Percentiles rank a stretch among this genome's conserved stretches.
phyloP scores from a whole-genome alignment of 2,888 invertebrate genomes.

The Marasmarcha lunaedactyla region DNA sequence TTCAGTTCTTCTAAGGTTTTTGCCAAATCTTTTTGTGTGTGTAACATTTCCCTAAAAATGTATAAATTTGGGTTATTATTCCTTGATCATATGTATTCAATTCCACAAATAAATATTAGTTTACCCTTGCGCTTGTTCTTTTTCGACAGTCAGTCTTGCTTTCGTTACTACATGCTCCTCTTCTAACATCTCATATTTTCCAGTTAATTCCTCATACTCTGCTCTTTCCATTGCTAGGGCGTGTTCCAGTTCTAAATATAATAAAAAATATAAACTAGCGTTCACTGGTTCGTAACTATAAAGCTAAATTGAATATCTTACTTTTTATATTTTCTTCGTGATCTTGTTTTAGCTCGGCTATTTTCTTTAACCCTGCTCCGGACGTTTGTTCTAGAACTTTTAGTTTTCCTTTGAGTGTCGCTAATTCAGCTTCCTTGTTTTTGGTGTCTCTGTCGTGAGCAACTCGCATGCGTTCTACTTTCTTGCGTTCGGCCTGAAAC shows the following conservation, averaged over 20 bases:
- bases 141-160: constrained; percentile 84
- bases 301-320: too few relatives aligned
- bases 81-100: too few relatives aligned
- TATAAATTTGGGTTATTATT: too few relatives aligned
- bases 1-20: constrained; percentile 74
- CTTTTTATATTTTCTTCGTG: constrained; percentile 76
- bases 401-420: constrained; percentile 80
- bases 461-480: constrained; percentile 74
- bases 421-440: constrained; percentile 82
- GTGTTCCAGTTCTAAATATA: constrained; percentile 73
- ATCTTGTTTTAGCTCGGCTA: constrained; percentile 76
- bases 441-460: constrained; percentile 81
- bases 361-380: constrained; percentile 72
- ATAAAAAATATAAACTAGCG: constrained; percentile 1
- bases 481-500: constrained; percentile 73
- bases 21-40: constrained; percentile 73
- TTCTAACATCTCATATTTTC: constrained; percentile 85
- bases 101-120: not conserved
- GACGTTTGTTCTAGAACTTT: constrained; percentile 73
- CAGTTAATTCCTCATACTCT: constrained; percentile 83
- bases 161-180: constrained; percentile 88
- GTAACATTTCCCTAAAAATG: constrained; percentile 72
- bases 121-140: constrained; percentile 80
- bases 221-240: constrained; percentile 76
- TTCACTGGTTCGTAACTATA: too few relatives aligned